Conservation (phyloP, 2,113 vertebrate species). For the Mastomys natalensis region DNA sequence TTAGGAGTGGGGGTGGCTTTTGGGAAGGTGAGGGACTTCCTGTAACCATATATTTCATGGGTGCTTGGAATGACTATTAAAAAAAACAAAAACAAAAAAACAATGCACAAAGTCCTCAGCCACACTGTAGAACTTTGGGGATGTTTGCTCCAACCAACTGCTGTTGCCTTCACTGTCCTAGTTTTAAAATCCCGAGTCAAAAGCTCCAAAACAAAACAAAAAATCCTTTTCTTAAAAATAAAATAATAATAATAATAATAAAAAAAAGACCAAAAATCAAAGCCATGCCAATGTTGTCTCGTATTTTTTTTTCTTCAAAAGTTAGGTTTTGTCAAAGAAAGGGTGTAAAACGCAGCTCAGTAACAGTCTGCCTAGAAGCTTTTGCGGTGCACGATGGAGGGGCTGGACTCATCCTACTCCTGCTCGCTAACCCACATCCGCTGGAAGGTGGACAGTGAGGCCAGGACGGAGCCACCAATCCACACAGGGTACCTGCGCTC, state of each 20-base stretch:
- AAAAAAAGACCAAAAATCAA: slow-evolving; percentile 83
- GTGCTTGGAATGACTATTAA: slow-evolving; percentile 97
- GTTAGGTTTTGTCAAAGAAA: slow-evolving; percentile 89
- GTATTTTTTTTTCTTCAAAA: slow-evolving; percentile 90
- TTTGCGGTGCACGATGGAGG: slow-evolving; percentile 99
- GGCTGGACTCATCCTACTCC: slow-evolving; percentile 99
- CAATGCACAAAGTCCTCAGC: slow-evolving; percentile 94
- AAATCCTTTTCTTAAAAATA: too few relatives aligned
- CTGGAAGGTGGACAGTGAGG: slow-evolving; percentile 99
- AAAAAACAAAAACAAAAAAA: slow-evolving; percentile 79
- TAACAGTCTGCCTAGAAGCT: slow-evolving; percentile 99
- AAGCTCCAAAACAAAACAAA: slow-evolving; percentile 91
- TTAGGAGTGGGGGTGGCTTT: slow-evolving; percentile 91
- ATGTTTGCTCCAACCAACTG: slow-evolving; percentile 92
- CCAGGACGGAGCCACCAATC: slow-evolving; percentile 97
- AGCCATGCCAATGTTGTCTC: slow-evolving; percentile 99
- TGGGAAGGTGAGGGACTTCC: slow-evolving; percentile 96
- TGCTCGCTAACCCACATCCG: slow-evolving; percentile 99
- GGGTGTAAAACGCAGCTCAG: slow-evolving; percentile 60
- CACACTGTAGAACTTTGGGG: slow-evolving; percentile 95
- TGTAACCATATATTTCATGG: slow-evolving; percentile 92
- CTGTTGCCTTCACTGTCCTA: slow-evolving; percentile 97
- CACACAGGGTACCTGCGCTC: not conserved
- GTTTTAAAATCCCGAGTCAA: slow-evolving; percentile 99
- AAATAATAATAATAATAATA: too few relatives aligned